A percentile compares a stretch with the other conserved stretches of the same genome.
phyloP scores from a whole-genome alignment of 1,140 invertebrate species.

The Camponotus pennsylvanicus region DNA sequence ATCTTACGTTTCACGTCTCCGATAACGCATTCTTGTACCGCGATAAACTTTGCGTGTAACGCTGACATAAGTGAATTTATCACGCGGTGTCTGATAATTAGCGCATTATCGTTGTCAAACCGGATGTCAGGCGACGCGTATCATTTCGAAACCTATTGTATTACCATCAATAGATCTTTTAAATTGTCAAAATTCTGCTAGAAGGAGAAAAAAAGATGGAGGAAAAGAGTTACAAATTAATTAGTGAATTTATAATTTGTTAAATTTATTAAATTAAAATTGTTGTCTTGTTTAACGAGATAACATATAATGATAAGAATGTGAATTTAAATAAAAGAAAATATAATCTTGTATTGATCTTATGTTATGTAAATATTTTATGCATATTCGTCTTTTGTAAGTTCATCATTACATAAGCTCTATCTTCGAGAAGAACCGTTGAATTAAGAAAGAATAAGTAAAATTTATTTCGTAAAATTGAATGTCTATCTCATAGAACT shows the following conservation, averaged over 20 bases:
- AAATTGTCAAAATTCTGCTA: background rate
- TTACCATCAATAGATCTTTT: background rate
- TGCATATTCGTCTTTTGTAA: conserved; percentile 8
- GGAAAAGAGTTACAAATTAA: background rate
- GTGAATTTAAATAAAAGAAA: background rate
- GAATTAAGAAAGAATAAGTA: conserved; percentile 10
- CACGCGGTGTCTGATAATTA: conserved; percentile 19
- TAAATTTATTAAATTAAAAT: no score
- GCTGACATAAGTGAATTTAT: background rate
- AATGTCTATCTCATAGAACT: background rate
- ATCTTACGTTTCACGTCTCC: background rate
- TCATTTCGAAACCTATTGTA: conserved; percentile 1
- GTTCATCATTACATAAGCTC: conserved; percentile 3
- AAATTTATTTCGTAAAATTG: conserved; percentile 23
- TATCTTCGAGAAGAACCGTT: background rate
- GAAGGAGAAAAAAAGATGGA: no score
- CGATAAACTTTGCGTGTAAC: background rate
- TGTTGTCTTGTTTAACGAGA: background rate
- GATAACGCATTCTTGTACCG: conserved; percentile 16
- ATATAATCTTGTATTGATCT: background rate
- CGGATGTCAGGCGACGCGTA: conserved; percentile 28
- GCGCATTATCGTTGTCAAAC: background rate
- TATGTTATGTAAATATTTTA: conserved; percentile 28
- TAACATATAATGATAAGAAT: background rate
- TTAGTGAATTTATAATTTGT: background rate